Evolutionary conservation across 1,140 invertebrate species (phyloP).

Genomic region (Daktulosphaira vitifoliae): DNA sequence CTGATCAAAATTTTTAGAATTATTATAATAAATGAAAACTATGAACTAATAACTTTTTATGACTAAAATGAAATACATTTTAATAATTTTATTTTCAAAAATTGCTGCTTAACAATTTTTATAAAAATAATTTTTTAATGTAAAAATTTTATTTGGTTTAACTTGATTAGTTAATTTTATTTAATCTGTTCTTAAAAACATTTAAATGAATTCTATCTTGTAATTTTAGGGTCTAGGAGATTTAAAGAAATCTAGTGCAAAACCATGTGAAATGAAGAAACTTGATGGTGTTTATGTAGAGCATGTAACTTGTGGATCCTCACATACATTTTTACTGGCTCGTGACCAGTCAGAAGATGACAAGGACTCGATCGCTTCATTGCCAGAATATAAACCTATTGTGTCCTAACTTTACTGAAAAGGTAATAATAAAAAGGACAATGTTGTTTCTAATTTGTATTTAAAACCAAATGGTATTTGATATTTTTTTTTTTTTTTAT

Average conservation of each 20-base stretch:
- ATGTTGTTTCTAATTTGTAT: constrained; percentile 21
- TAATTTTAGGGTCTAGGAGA: constrained; percentile 70
- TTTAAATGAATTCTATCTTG: neutral
- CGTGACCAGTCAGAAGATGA: constrained; percentile 58
- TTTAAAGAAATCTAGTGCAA: constrained; percentile 74
- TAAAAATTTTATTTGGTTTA: too few relatives aligned
- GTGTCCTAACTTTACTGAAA: neutral
- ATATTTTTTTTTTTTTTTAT: constrained; percentile 25
- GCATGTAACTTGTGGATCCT: constrained; percentile 71
- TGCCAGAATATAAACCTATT: constrained; percentile 49
- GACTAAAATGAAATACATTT: too few relatives aligned
- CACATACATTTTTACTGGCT: constrained; percentile 68
- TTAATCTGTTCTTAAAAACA: too few relatives aligned
- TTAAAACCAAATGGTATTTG: constrained; percentile 32
- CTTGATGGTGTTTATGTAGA: constrained; percentile 72
- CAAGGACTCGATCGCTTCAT: constrained; percentile 51
- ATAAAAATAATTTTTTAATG: neutral
- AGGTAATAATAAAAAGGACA: constrained; percentile 38
- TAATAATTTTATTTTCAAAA: neutral
- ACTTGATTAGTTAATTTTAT: too few relatives aligned
- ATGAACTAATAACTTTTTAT: too few relatives aligned
- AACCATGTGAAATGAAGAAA: constrained; percentile 78
- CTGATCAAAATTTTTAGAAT: too few relatives aligned
- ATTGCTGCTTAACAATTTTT: neutral
- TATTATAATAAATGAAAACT: too few relatives aligned